A percentile compares a stretch with the other conserved stretches of the same genome.
Conservation (phyloP, 2,797 vertebrate species). For the Cynodonichthys magdalenae region DNA sequence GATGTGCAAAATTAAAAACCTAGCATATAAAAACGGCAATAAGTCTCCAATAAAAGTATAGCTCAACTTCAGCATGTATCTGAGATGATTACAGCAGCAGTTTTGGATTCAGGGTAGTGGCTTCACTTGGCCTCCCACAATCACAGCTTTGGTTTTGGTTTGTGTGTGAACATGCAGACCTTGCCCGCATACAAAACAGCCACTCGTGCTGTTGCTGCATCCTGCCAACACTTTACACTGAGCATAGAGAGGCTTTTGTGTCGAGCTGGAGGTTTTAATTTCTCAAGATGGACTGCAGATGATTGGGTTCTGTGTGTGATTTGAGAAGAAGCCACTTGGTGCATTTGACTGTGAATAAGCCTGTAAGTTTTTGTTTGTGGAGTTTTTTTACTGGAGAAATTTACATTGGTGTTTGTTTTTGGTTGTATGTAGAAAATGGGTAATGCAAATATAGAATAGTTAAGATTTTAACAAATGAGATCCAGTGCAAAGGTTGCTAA, state of each 20-base stretch:
- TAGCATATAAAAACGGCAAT: too few relatives aligned
- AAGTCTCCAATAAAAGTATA: not conserved
- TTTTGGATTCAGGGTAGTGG: not conserved
- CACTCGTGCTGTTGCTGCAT: slow-evolving; percentile 9
- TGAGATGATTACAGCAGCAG: slow-evolving; percentile 7
- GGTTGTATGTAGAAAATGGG: too few relatives aligned
- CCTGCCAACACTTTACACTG: not conserved
- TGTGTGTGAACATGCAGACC: slow-evolving; percentile 13
- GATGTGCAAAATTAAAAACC: too few relatives aligned
- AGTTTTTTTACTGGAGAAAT: slow-evolving; percentile 5
- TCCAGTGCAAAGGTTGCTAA: too few relatives aligned
- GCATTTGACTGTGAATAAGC: slow-evolving; percentile 14
- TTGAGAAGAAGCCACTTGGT: slow-evolving; percentile 13
- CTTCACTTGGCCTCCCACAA: slow-evolving; percentile 10
- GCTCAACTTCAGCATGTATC: not conserved
- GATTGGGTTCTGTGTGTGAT: slow-evolving; percentile 17
- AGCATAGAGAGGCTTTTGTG: slow-evolving; percentile 9
- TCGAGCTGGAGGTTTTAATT: slow-evolving; percentile 17
- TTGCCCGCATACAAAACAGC: slow-evolving; percentile 9
- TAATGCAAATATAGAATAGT: too few relatives aligned
- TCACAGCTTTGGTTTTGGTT: slow-evolving; percentile 12
- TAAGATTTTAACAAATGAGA: too few relatives aligned
- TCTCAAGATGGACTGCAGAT: slow-evolving; percentile 15
- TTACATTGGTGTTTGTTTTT: slow-evolving; percentile 8
- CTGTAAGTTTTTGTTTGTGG: slow-evolving; percentile 9